Evolutionary conservation across 2,113 vertebrate genomes (phyloP).

Genomic region (Bolborhynchus lineola): DNA sequence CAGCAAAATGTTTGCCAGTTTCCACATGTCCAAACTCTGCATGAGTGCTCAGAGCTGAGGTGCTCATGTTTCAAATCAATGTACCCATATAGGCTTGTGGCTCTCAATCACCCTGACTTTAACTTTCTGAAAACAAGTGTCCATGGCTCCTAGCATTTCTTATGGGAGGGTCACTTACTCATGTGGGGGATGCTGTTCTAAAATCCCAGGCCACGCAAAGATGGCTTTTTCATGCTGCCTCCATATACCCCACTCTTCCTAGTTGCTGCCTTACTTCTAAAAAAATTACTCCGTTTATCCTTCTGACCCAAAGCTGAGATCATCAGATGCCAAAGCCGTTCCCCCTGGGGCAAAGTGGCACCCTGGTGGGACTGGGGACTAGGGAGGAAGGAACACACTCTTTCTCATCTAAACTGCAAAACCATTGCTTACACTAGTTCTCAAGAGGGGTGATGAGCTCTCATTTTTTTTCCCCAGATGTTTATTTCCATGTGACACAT

Average conservation of each 20-base stretch:
- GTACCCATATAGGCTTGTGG: background rate
- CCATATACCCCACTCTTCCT: background rate
- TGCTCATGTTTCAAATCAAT: background rate
- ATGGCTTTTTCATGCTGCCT: background rate
- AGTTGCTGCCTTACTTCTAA: background rate
- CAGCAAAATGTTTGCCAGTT: background rate
- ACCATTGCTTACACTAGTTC: background rate
- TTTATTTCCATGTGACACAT: background rate
- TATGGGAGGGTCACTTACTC: background rate
- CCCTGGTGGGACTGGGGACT: rapidly evolving
- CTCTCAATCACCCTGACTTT: background rate
- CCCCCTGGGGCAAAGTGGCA: background rate
- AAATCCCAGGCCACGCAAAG: background rate
- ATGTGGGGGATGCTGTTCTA: rapidly evolving
- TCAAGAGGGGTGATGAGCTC: background rate
- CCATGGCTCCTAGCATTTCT: background rate
- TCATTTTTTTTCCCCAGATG: background rate
- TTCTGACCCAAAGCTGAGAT: background rate
- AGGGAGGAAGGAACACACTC: background rate
- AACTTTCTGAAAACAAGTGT: background rate
- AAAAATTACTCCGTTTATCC: background rate
- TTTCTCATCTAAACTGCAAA: background rate
- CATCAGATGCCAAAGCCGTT: background rate
- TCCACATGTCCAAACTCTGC: background rate
- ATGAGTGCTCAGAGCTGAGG: background rate